Evolutionary conservation across 2,888 invertebrate species (phyloP).

Genomic region (Ischnura elegans): DNA sequence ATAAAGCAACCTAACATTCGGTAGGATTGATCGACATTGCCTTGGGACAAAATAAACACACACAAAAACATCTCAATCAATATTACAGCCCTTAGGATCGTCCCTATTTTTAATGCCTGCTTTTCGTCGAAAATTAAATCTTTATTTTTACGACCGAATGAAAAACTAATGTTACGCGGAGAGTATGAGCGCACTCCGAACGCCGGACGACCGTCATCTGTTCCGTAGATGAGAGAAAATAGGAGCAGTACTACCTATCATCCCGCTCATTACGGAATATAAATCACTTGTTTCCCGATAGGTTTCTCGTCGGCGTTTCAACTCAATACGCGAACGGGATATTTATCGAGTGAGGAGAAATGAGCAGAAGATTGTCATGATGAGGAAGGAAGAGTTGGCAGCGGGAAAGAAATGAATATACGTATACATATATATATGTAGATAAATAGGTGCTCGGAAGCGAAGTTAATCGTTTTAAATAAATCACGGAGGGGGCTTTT

Average conservation of each 20-base stretch:
- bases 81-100: no score
- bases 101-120: neutral
- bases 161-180: neutral
- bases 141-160: neutral
- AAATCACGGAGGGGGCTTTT: conserved; percentile 37
- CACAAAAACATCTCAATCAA: no score
- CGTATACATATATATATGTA: neutral
- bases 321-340: neutral
- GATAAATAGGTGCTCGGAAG: conserved; percentile 34
- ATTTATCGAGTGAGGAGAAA: conserved; percentile 16
- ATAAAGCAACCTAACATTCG: no score
- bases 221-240: neutral
- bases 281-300: conserved; percentile 4
- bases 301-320: neutral
- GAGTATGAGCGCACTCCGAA: neutral
- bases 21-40: no score
- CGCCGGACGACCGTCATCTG: no score
- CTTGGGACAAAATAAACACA: neutral
- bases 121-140: neutral
- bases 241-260: neutral
- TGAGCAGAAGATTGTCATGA: neutral
- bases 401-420: no score
- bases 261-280: neutral
- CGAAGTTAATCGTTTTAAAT: conserved; percentile 52
- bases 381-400: no score